Base-by-base conservation (phyloP, 2,113 vertebrate genomes). In the Entomyzon cyanotis region DNA sequence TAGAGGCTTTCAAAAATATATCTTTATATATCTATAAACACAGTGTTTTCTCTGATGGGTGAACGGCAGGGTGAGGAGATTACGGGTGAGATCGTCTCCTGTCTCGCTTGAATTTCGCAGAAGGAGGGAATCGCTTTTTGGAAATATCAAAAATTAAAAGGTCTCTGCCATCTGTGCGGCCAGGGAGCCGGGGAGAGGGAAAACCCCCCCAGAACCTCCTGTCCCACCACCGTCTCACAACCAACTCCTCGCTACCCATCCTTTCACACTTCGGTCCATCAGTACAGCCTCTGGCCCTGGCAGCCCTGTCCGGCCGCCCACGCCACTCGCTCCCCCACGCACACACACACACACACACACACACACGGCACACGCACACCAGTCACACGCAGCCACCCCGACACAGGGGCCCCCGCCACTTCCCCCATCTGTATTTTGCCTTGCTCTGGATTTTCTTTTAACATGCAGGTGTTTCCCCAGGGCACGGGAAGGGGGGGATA, bases 21-120 rank as follows among this genome's bases (percentile, higher is more conserved):
- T 96, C 91, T 97, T 97, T 97, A 96, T 95, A 93, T 97, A 96
- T 95, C 96, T 97, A 97, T 97, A 96, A 95, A 97, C 96, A 97
- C 97, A 97, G 97, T 97, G 95, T 97, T 94, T 96, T 82, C 95
- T 95, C 95, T 93, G 93, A 96, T 95, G 28, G 47, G 93, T 96
- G 87, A 97, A 74, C 5, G 55, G 81, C 84, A 95, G 76, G 95
- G 78, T 97, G 88, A 97, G 93, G 85, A 94, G 80, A 92, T 96
- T 89, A 94, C 62, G 27, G 90, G 84, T 88, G 94, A 96, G 84
- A 94, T 74, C 14, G 0, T 89, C 91, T 93, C 87, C 91, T 25
- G 33, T 94, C 86, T 84, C 49, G 4, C 93, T 96, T 94, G 96
- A 97, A 95, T 89, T 97, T 89, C 95, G 91, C 96, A 97, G 95